Conservation (phyloP, 1,140 invertebrate species). For the Scylla paramamosain region DNA sequence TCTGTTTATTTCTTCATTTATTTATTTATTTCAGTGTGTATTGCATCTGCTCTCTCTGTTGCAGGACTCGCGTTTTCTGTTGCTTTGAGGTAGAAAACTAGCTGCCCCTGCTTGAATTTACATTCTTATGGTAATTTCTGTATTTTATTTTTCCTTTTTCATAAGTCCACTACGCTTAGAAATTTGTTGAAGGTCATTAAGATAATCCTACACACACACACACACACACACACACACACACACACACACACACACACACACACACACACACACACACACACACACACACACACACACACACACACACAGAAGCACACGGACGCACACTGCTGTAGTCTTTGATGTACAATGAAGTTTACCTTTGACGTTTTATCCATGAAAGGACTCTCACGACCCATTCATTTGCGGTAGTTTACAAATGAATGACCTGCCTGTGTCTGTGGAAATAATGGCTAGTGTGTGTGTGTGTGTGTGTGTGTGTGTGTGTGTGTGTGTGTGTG, state of each 20-base stretch:
- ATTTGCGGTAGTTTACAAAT: constrained; percentile 14
- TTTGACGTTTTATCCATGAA: constrained; percentile 9
- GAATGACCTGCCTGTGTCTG: not conserved
- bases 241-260: constrained; percentile 3
- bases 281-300: not conserved
- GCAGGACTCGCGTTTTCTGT: no score
- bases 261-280: not conserved
- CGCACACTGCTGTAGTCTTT: not conserved
- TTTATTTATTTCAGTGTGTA: no score
- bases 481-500: not conserved
- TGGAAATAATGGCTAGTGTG: not conserved
- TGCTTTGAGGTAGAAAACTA: no score
- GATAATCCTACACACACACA: no score
- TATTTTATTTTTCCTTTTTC: no score
- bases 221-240: no score
- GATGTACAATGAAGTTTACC: not conserved
- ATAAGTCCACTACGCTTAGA: no score
- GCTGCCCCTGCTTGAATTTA: no score
- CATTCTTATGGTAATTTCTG: no score
- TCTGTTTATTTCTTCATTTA: no score
- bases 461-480: constrained; percentile 11
- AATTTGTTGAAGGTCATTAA: no score
- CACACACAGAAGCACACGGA: not conserved
- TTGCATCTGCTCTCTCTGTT: no score
- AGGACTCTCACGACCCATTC: not conserved